Conservation (phyloP, 2,113 vertebrate species). For the Sorex araneus region DNA sequence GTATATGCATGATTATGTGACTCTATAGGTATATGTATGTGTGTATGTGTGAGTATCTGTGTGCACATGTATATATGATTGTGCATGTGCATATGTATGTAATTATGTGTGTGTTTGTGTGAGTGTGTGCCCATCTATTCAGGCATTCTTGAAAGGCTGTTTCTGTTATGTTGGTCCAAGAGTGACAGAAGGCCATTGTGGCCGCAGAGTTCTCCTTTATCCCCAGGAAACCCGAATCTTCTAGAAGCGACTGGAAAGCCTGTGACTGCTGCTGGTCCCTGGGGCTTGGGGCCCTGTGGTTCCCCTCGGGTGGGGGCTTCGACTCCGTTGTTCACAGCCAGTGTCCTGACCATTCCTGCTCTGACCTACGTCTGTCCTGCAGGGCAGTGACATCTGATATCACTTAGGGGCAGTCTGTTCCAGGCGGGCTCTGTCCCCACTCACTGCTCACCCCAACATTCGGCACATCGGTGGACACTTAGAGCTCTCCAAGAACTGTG, state of each 20-base stretch:
- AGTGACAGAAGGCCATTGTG: not conserved
- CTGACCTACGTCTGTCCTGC: not conserved
- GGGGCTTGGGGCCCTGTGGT: too few species aligned
- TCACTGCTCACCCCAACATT: constrained; percentile 6
- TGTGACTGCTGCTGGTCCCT: not conserved
- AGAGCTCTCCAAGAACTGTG: too few species aligned
- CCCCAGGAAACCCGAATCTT: not conserved
- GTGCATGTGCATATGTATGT: too few species aligned
- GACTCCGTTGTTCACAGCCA: not conserved
- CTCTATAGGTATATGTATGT: too few species aligned
- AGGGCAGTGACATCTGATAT: not conserved
- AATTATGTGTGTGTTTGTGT: too few species aligned
- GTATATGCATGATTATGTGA: too few species aligned
- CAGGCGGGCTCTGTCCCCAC: not conserved
- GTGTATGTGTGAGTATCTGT: too few species aligned
- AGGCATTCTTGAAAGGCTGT: too few species aligned
- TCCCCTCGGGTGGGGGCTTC: not conserved
- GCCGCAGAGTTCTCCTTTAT: not conserved
- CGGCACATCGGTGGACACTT: not conserved
- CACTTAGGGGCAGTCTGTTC: not conserved
- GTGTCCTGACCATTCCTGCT: not conserved
- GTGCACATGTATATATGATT: too few species aligned
- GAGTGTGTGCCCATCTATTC: too few species aligned
- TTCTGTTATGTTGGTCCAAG: too few species aligned
- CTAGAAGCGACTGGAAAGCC: not conserved